A percentile compares a stretch with the other conserved stretches of the same genome.
These are phyloP conservation scores for Sinocyclocheilus anophthalmus DNA, from an alignment of 2,113 vertebrate species.

Conservation along the genomic window DNA sequence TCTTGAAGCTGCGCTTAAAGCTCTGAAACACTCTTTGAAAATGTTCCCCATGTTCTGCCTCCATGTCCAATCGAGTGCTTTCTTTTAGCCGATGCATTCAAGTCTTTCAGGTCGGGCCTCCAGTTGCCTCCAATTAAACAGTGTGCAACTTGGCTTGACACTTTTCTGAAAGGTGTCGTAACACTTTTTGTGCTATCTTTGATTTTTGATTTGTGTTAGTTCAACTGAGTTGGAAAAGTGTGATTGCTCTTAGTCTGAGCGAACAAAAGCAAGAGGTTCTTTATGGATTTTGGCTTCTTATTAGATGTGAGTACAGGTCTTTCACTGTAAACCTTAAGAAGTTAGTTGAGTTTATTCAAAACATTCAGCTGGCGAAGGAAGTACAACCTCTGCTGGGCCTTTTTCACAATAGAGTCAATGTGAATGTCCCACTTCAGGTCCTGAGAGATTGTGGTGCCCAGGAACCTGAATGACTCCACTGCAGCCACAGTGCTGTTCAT, in stretches of 20 bases:
- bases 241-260: not conserved
- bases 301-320: not conserved
- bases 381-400: too few species aligned
- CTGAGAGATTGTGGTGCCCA: too few species aligned
- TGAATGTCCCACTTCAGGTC: too few species aligned
- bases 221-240: not conserved
- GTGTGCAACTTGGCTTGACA: not conserved
- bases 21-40: not conserved
- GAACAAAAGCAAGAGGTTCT: not conserved
- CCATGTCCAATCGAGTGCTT: not conserved
- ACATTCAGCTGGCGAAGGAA: too few species aligned
- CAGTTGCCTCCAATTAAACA: not conserved
- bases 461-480: too few species aligned
- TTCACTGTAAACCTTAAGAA: too few species aligned
- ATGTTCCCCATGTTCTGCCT: not conserved
- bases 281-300: not conserved
- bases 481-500: too few species aligned
- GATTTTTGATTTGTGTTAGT: not conserved
- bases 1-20: not conserved
- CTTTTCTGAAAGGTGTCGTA: not conserved
- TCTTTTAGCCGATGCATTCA: not conserved
- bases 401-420: too few species aligned
- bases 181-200: not conserved
- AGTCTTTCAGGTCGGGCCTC: not conserved
- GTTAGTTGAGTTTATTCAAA: too few species aligned